Evolutionary conservation across 1,140 invertebrate genomes (phyloP).

Genomic region (Leptinotarsa undecemlineata): DNA sequence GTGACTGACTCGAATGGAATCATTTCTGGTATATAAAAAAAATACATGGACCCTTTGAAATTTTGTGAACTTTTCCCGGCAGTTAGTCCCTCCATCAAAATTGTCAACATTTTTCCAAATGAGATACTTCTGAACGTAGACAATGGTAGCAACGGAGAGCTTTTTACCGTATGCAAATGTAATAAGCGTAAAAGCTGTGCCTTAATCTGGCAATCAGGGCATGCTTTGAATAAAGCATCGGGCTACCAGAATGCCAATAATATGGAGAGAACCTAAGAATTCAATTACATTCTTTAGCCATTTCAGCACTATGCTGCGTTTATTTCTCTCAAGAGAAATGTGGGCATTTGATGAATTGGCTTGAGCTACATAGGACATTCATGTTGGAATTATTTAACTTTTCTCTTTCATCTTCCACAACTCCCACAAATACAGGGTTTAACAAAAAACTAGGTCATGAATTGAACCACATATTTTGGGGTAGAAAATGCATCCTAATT

Average conservation of each 20-base stretch:
- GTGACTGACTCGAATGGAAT: no score
- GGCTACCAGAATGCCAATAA: slow-evolving; percentile 36
- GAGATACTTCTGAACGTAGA: background rate
- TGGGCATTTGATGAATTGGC: no score
- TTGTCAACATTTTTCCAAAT: background rate
- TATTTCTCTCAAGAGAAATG: background rate
- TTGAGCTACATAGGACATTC: no score
- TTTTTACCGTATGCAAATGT: slow-evolving; percentile 48
- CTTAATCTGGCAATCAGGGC: slow-evolving; percentile 47
- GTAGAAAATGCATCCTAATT: no score
- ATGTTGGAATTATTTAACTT: no score
- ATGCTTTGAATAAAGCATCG: slow-evolving; percentile 46
- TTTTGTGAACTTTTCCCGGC: background rate
- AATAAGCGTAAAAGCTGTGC: slow-evolving; percentile 50
- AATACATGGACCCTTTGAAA: no score
- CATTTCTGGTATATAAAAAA: no score
- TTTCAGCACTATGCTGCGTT: slow-evolving; percentile 1
- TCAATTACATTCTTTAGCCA: slow-evolving; percentile 23
- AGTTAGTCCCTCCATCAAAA: background rate
- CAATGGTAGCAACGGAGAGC: slow-evolving; percentile 30
- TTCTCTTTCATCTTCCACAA: no score
- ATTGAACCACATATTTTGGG: no score
- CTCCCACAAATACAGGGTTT: no score
- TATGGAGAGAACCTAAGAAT: slow-evolving; percentile 29
- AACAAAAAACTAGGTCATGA: no score